Base-by-base conservation (phyloP, 1,140 invertebrate genomes). In the Polypedilum pembai region DNA sequence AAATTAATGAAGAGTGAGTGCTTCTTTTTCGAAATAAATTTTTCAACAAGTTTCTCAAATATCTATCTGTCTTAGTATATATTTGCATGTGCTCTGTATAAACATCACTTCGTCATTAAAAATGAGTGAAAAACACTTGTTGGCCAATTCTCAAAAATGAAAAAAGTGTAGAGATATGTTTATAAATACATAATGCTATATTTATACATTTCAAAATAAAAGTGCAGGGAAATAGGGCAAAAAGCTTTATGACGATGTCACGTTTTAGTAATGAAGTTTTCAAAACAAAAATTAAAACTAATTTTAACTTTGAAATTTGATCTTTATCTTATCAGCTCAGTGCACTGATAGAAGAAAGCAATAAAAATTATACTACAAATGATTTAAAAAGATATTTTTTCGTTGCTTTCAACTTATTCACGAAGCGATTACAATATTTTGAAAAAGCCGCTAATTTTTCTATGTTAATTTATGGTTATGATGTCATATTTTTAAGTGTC, bases 121-220 rank as follows among this genome's bases (percentile, higher is more conserved):
- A 56, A 56, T 56, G 12, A n/a, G 45, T 56, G 45, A 15, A 56
- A 56, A 56, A 56, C 45, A 56, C 45, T 56, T 56, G 45, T 56
- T 56, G 45, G 45, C 45, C n/a, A 56, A 56, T 56, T 56, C 45
- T 56, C 45, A 56, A 56, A 56, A 56, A 56, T 56, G n/a, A n/a
- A 56, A n/a, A 45, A 15, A 56, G 45, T n/a, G 45, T 56, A 12
- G 45, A 15, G n/a, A 56, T 15, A 56, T 56, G 10, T 56, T 56
- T 56, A 56, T 56, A 12, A 56, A 56, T 56, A 15, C n/a, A n/a
- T 15, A 4, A n/a, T 12, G 10, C 12, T 56, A 15, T 56, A 56
- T 56, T 56, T 56, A 56, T 56, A 56, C 41, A 15, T 8, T 56
- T 56, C 45, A 4, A 56, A 15, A 12, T 8, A 3, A 3, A 33